A percentile compares a stretch with the other conserved stretches of the same genome.
Evolutionary conservation across 2,113 vertebrate genomes (phyloP).

Genomic region (Paratilapia polleni): DNA sequence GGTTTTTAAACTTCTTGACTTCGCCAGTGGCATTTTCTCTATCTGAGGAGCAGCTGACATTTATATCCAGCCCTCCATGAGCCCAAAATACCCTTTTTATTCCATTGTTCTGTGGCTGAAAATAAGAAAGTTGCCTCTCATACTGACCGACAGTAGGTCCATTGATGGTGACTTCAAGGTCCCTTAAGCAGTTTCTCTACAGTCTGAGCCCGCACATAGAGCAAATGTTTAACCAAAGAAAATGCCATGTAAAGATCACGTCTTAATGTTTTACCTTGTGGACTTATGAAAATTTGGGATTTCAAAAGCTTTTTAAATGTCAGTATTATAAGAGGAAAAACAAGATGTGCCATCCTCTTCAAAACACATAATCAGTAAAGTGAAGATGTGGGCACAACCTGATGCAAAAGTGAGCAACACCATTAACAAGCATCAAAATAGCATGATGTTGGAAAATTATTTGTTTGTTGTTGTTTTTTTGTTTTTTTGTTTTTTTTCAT

Average conservation of each 20-base stretch:
- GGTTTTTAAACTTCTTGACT: constrained; percentile 59
- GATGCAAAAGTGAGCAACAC: neutral
- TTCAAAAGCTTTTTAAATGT: constrained; percentile 60
- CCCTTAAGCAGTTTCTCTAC: constrained; percentile 40
- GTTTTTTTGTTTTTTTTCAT: neutral
- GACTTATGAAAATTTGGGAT: constrained; percentile 22
- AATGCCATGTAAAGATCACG: constrained; percentile 54
- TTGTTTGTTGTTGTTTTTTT: rapidly evolving
- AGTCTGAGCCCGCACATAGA: constrained; percentile 21
- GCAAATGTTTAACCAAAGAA: constrained; percentile 63
- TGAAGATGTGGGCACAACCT: neutral
- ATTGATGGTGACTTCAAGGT: constrained; percentile 55
- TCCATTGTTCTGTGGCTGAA: constrained; percentile 48
- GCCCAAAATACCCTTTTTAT: constrained; percentile 48
- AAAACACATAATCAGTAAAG: neutral
- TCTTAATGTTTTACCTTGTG: constrained; percentile 45
- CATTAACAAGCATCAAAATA: constrained; percentile 5
- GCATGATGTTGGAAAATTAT: neutral
- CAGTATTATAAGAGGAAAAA: constrained; percentile 23
- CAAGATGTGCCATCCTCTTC: neutral
- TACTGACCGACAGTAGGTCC: constrained; percentile 22
- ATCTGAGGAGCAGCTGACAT: constrained; percentile 64
- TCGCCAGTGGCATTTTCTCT: constrained; percentile 57
- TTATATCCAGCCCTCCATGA: constrained; percentile 57
- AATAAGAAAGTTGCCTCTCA: constrained; percentile 46